These are phyloP conservation scores for Falco peregrinus DNA, from an alignment of 2,797 vertebrate genomes.

Conservation along the genomic window DNA sequence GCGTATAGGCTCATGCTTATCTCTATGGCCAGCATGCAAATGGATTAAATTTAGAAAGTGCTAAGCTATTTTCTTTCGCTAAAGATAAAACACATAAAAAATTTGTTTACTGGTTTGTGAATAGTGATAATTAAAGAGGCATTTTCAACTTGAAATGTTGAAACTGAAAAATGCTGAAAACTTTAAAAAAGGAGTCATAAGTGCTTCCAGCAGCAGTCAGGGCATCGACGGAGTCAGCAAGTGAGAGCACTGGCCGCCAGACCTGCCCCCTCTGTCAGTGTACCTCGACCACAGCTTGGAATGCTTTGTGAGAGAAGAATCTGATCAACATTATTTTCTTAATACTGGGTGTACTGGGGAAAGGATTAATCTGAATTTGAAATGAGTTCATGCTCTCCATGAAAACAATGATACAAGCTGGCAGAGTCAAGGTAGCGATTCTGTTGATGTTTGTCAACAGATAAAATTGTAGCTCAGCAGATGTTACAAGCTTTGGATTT, in stretches of 20 bases:
- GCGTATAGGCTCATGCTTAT: not conserved
- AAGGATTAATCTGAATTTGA: constrained; percentile 2
- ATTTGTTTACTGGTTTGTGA: constrained; percentile 28
- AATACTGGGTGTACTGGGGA: not conserved
- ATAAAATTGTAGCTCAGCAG: constrained; percentile 10
- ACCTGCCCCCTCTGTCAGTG: not conserved
- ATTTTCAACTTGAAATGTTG: not conserved
- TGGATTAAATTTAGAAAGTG: constrained; percentile 5
- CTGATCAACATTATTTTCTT: not conserved
- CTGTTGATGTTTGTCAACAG: constrained; percentile 18
- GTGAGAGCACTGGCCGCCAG: not conserved
- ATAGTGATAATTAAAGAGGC: not conserved
- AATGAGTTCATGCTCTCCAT: not conserved
- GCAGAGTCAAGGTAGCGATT: not conserved
- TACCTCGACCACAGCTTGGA: not conserved
- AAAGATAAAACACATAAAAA: constrained; percentile 7
- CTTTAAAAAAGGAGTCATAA: not conserved
- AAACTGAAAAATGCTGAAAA: not conserved
- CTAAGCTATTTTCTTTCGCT: constrained; percentile 8
- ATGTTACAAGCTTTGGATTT: not conserved
- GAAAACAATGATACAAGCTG: not conserved
- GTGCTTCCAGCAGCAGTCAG: not conserved
- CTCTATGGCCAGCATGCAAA: not conserved
- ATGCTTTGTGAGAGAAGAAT: not conserved
- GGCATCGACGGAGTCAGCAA: not conserved